Percentiles rank a stretch among this genome's conserved stretches.
These are phyloP conservation scores for Eolophus roseicapilla DNA, from an alignment of 2,113 vertebrate species.

Conservation along the genomic window DNA sequence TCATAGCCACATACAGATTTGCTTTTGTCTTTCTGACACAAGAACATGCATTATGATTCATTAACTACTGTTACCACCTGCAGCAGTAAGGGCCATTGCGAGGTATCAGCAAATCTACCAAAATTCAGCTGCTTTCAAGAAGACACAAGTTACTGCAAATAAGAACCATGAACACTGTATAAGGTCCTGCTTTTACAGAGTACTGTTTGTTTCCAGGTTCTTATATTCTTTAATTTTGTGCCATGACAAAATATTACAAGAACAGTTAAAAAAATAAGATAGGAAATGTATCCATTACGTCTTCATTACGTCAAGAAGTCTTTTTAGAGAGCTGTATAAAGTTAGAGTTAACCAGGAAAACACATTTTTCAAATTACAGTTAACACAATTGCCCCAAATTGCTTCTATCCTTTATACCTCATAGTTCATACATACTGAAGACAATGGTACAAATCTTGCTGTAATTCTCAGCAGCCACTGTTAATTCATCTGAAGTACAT, in stretches of 20 bases:
- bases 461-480: background rate
- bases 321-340: background rate
- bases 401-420: background rate
- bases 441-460: background rate
- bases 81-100: background rate
- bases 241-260: background rate
- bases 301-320: background rate
- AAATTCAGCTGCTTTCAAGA: background rate
- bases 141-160: background rate
- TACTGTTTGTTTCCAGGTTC: background rate
- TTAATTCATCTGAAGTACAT: background rate
- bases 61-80: background rate
- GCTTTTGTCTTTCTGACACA: background rate
- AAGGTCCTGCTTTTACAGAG: background rate
- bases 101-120: background rate
- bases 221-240: background rate
- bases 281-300: background rate
- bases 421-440: background rate
- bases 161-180: background rate
- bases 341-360: background rate
- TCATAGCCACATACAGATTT: background rate
- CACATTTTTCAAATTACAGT: background rate
- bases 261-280: background rate
- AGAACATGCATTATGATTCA: background rate
- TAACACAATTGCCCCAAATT: background rate